Percentiles rank a stretch among this genome's conserved stretches.
Evolutionary conservation across 2,888 invertebrate genomes (phyloP).

Genomic region (Pammene aurita): DNA sequence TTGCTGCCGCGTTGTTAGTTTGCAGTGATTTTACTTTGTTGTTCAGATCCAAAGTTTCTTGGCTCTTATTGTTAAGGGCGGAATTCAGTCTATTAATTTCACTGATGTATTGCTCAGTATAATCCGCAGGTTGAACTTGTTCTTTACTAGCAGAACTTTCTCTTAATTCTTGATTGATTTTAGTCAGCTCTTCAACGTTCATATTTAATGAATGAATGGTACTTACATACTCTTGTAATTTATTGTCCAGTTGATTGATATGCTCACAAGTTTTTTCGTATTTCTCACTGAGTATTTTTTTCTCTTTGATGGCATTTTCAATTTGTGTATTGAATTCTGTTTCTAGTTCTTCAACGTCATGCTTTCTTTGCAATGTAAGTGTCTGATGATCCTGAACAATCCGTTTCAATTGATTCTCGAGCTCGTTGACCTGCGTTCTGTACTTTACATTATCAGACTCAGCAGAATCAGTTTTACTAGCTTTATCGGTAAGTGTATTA

Average conservation of each 20-base stretch:
- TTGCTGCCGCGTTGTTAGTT: constrained; percentile 52
- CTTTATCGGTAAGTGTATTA: constrained; percentile 64
- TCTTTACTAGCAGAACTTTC: constrained; percentile 55
- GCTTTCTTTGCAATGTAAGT: constrained; percentile 71
- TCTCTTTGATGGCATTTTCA: constrained; percentile 75
- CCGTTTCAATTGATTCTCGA: constrained; percentile 74
- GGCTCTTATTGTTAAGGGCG: constrained; percentile 75
- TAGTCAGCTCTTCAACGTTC: constrained; percentile 65
- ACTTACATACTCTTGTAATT: constrained; percentile 65
- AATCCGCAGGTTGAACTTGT: constrained; percentile 60
- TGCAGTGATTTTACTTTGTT: constrained; percentile 61
- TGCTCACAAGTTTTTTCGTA: constrained; percentile 79
- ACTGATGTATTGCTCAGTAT: constrained; percentile 76
- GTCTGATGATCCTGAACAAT: constrained; percentile 66
- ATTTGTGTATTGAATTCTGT: constrained; percentile 74
- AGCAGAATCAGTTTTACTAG: constrained; percentile 60
- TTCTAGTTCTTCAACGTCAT: constrained; percentile 75
- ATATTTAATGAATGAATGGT: constrained; percentile 64
- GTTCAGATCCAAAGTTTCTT: constrained; percentile 69
- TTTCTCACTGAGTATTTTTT: constrained; percentile 76
- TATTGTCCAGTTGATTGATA: constrained; percentile 64
- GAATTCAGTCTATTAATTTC: constrained; percentile 84
- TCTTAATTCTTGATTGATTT: constrained; percentile 63
- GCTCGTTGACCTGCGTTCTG: constrained; percentile 66
- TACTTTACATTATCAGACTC: constrained; percentile 64